These are phyloP conservation scores for Drosophila gaucha DNA, from an alignment of 2,888 invertebrate species.

Conservation along the genomic window DNA sequence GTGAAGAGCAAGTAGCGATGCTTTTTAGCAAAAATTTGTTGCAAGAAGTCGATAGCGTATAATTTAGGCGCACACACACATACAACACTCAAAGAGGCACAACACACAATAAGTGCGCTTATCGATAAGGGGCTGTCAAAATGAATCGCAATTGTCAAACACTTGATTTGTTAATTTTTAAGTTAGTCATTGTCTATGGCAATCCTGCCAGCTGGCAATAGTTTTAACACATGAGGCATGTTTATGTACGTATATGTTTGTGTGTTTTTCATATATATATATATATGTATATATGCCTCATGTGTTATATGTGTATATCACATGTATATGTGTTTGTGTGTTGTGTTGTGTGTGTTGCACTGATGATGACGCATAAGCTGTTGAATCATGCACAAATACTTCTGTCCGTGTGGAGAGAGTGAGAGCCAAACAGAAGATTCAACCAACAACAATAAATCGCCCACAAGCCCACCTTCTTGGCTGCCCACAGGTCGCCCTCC, in stretches of 20 bases:
- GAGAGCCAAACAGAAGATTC: slow-evolving; percentile 38
- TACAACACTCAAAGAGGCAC: no score
- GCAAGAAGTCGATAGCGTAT: slow-evolving; percentile 33
- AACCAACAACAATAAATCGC: slow-evolving; percentile 51
- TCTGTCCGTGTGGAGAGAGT: slow-evolving; percentile 18
- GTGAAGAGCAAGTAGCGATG: slow-evolving; percentile 45
- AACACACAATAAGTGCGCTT: not conserved
- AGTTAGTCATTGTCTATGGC: slow-evolving; percentile 54
- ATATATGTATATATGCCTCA: not conserved
- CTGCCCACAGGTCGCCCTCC: slow-evolving; percentile 14
- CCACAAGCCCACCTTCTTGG: slow-evolving; percentile 43
- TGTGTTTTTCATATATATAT: no score
- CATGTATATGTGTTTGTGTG: not conserved
- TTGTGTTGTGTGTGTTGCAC: slow-evolving; percentile 40
- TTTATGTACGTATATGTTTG: not conserved
- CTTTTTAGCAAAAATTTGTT: slow-evolving; percentile 39
- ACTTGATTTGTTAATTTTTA: slow-evolving; percentile 20
- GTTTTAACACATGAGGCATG: slow-evolving; percentile 35
- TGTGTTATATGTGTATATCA: not conserved
- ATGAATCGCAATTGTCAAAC: slow-evolving; percentile 21
- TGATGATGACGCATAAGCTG: slow-evolving; percentile 52
- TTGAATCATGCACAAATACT: slow-evolving; percentile 43
- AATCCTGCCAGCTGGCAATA: slow-evolving; percentile 57
- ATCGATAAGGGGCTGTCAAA: slow-evolving; percentile 34
- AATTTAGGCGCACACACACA: not conserved